Evolutionary conservation across 2,888 invertebrate genomes (phyloP).

Genomic region (Polydrusus pterygomalis): DNA sequence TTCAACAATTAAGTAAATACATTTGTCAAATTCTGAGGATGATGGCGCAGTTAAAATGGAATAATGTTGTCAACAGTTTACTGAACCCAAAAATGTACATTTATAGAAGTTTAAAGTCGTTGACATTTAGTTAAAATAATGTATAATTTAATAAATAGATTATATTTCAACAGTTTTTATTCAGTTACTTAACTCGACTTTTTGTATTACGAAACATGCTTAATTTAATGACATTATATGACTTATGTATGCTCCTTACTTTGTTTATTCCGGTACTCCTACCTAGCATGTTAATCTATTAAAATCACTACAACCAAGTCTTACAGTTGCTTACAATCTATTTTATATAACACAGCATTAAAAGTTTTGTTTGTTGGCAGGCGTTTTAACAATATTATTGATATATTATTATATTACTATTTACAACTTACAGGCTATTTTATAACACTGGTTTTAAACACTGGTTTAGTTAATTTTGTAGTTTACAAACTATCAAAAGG

Average conservation of each 20-base stretch:
- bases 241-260: slow-evolving; percentile 7
- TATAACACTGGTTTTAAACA: slow-evolving; percentile 45
- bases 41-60: no score
- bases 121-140: slow-evolving; percentile 8
- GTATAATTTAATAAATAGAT: neutral
- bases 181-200: neutral
- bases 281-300: slow-evolving; percentile 41
- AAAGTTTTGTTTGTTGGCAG: slow-evolving; percentile 61
- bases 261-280: slow-evolving; percentile 32
- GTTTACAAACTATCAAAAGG: slow-evolving; percentile 28
- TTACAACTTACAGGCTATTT: slow-evolving; percentile 40
- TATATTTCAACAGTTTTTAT: neutral
- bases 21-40: no score
- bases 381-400: slow-evolving; percentile 52
- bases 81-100: no score
- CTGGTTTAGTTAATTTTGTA: slow-evolving; percentile 33
- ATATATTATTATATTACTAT: slow-evolving; percentile 36
- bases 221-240: slow-evolving; percentile 10
- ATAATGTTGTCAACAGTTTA: no score
- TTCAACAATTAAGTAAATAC: no score
- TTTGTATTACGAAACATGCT: slow-evolving; percentile 6
- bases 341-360: slow-evolving; percentile 54
- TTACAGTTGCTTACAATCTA: slow-evolving; percentile 49
- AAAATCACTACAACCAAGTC: slow-evolving; percentile 54
- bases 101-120: neutral